Base-by-base conservation (phyloP, 1,140 invertebrate genomes). In the Drosophila miranda region DNA sequence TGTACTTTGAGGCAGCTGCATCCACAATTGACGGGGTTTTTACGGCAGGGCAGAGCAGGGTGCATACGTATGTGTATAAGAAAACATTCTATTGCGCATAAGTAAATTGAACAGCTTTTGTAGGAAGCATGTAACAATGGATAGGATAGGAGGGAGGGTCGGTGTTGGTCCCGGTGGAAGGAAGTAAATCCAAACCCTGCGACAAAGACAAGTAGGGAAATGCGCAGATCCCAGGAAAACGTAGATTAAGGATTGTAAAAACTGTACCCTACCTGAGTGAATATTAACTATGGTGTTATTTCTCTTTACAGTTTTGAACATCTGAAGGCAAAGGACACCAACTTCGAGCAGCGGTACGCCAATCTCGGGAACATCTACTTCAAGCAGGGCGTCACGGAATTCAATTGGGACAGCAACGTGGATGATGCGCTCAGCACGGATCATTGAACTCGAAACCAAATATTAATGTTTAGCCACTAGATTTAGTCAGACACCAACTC, bases 401-500 rank as follows among this genome's bases (percentile, higher is more conserved):
- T 97, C 90, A 96, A 96, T 92, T 97, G 96, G 96, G 95, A 97
- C 91, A 95, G 94, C 91, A 95, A 95, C 74, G 92, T 95, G 57
- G 95, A 96, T 77, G 95, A 96, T 82, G 94, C 93, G 43, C 93
- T 93, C 13, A 90, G 89, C 74, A 90, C 89, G 59, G 89, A 90
- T 83, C 89, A 90, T 74, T 90, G 76, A 89, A 79, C 60, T 68
- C 52, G 59, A 88, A 87, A 87, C 82, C 82, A 87, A 87, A 87
- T 69, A 87, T 75, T 87, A 86, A 59, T 66, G 19, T 67, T 42
- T 82, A 87, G 78, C 55, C 57, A 75, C 80, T 87, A 87, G 63
- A 14, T 56, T 41, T 75, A 81, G 75, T 28, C 44, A 43, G 19
- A 44, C 43, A 60, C 49, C 46, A 53, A 53, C 54, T 42, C 81